Percentiles rank a stretch among this genome's conserved stretches.
Conservation (phyloP, 2,888 invertebrate genomes). For the Nesidiocoris tenuis region DNA sequence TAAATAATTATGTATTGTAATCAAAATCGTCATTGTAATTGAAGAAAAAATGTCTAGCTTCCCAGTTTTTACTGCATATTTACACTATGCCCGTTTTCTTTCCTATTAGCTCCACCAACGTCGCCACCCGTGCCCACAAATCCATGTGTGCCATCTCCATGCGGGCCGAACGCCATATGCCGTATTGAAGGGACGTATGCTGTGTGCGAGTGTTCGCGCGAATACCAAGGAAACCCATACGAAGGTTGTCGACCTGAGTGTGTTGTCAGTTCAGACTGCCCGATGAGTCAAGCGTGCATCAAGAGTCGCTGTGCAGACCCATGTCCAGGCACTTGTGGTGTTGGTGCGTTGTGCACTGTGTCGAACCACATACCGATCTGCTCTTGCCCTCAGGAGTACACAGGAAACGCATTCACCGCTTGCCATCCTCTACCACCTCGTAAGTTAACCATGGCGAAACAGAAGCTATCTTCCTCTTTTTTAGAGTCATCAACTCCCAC, state of each 20-base stretch:
- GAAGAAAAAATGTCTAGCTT: too few relatives aligned
- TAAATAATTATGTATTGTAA: too few relatives aligned
- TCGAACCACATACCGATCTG: constrained; percentile 80
- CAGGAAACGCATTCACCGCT: constrained; percentile 65
- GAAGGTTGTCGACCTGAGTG: constrained; percentile 77
- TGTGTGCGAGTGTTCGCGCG: constrained; percentile 75
- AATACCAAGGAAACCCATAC: constrained; percentile 81
- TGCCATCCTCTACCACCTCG: constrained; percentile 53
- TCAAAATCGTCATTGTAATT: too few relatives aligned
- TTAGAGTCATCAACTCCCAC: constrained; percentile 63
- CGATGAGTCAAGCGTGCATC: constrained; percentile 66
- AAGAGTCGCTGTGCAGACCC: constrained; percentile 71
- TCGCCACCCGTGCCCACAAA: constrained; percentile 59
- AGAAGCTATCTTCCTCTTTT: not conserved
- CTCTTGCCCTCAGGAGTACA: constrained; percentile 69
- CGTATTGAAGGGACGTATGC: constrained; percentile 74
- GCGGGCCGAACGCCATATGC: constrained; percentile 80
- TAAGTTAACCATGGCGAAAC: too few relatives aligned
- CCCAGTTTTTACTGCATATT: too few relatives aligned
- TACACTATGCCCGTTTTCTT: too few relatives aligned
- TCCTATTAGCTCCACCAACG: constrained; percentile 33
- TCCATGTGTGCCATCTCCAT: constrained; percentile 83
- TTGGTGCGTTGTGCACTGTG: constrained; percentile 77
- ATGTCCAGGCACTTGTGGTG: constrained; percentile 73
- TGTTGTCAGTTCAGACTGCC: constrained; percentile 69